Conservation (phyloP, 2,888 invertebrate species). For the Pimpla rufipes region DNA sequence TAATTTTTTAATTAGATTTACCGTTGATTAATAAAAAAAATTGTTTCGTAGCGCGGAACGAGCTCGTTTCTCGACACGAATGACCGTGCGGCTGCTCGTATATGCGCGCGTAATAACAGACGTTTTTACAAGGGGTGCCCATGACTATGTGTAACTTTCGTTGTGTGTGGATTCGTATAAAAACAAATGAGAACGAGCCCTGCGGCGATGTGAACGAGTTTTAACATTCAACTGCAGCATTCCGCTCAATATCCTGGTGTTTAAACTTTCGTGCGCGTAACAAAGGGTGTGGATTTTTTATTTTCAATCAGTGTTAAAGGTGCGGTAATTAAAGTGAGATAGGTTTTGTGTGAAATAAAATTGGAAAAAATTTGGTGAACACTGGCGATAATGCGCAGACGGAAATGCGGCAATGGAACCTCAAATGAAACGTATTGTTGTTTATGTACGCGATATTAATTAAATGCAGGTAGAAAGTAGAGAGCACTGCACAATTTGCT, state of each 20-base stretch:
- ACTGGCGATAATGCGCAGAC: background rate
- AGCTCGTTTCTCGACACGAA: background rate
- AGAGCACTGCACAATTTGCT: background rate
- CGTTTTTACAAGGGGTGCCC: background rate
- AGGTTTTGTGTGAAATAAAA: background rate
- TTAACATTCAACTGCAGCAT: background rate
- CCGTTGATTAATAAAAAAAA: background rate
- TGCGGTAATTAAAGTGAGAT: background rate
- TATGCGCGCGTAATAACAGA: background rate
- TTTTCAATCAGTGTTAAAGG: background rate
- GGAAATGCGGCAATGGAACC: background rate
- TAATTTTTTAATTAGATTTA: background rate
- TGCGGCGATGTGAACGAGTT: conserved; percentile 7
- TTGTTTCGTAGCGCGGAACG: background rate
- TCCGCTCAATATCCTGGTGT: background rate
- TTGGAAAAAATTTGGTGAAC: background rate
- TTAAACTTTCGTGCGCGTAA: background rate
- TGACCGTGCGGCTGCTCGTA: background rate
- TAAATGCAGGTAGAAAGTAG: background rate
- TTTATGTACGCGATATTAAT: background rate
- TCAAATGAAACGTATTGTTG: background rate
- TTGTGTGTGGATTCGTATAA: background rate
- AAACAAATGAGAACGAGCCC: conserved; percentile 1
- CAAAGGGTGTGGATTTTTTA: background rate
- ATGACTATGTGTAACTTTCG: background rate